Conservation (phyloP, 1,140 invertebrate genomes). For the Ridgeia piscesae region DNA sequence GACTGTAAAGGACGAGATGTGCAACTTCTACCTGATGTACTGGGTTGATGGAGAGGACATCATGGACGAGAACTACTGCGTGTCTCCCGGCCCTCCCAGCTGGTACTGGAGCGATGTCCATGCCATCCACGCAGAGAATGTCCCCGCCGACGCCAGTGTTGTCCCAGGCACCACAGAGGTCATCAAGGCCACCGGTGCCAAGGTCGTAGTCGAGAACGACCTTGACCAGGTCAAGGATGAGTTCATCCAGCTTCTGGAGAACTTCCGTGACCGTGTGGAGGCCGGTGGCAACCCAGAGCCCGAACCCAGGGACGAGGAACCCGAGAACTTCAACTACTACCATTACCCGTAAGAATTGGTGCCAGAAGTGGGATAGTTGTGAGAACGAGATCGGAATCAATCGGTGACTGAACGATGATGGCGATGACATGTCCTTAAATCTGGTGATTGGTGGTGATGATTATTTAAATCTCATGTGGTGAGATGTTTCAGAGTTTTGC, state of each 20-base stretch:
- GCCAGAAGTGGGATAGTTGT: neutral
- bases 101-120: conserved; percentile 38
- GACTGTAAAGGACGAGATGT: conserved; percentile 50
- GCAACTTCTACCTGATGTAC: conserved; percentile 56
- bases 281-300: neutral
- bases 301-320: neutral
- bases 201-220: neutral
- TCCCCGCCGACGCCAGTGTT: conserved; percentile 29
- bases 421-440: neutral
- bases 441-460: neutral
- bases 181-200: neutral
- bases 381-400: neutral
- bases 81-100: conserved; percentile 31
- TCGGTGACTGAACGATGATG: neutral
- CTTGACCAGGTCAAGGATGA: conserved; percentile 6
- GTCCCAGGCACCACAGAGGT: conserved; percentile 24
- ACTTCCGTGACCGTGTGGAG: neutral
- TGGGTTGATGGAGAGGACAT: conserved; percentile 35
- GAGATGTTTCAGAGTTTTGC: neutral
- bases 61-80: conserved; percentile 21
- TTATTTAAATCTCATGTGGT: neutral
- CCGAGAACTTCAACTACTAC: neutral
- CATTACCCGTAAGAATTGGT: neutral
- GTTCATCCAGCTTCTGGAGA: conserved; percentile 10
- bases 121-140: conserved; percentile 20